These are phyloP conservation scores for Pachyrhynchus sulphureomaculatus DNA, from an alignment of 1,140 invertebrate species.

Conservation along the genomic window DNA sequence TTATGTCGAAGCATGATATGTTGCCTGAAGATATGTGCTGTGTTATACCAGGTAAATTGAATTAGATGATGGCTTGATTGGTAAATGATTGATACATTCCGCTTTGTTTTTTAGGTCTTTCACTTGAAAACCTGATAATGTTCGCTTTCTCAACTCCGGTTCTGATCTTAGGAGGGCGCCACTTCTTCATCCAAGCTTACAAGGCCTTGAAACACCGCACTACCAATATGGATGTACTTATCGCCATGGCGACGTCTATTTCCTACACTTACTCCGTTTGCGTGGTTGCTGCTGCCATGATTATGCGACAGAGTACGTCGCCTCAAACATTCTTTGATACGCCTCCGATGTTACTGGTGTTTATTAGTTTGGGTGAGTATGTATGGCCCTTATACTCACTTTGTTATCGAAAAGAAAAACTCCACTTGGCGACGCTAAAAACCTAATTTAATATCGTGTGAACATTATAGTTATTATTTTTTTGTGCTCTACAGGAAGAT, in stretches of 20 bases:
- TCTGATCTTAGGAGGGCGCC: constrained; percentile 92
- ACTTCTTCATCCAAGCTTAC: constrained; percentile 93
- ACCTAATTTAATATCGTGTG: too few relatives aligned
- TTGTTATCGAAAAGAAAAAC: neutral
- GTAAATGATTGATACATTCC: neutral
- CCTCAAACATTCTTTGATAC: constrained; percentile 99
- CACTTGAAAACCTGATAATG: constrained; percentile 92
- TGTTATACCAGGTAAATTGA: constrained; percentile 62
- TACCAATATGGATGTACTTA: constrained; percentile 98
- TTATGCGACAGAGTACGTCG: constrained; percentile 72
- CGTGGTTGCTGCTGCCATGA: constrained; percentile 81
- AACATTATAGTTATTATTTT: too few relatives aligned
- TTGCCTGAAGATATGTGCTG: constrained; percentile 76
- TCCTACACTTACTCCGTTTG: constrained; percentile 91
- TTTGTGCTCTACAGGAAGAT: constrained; percentile 63
- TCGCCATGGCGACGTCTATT: constrained; percentile 96
- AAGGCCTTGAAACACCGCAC: constrained; percentile 85
- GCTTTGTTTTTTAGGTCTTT: constrained; percentile 67
- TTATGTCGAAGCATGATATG: constrained; percentile 64
- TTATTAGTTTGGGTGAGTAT: constrained; percentile 87
- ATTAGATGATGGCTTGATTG: too few relatives aligned
- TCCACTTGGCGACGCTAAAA: too few relatives aligned
- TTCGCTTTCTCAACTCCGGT: constrained; percentile 95
- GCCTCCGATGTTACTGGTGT: constrained; percentile 96
- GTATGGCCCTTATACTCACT: neutral